Percentiles rank a stretch among this genome's conserved stretches.
phyloP scores from a whole-genome alignment of 2,888 invertebrate species.

The Callinectes sapidus region DNA sequence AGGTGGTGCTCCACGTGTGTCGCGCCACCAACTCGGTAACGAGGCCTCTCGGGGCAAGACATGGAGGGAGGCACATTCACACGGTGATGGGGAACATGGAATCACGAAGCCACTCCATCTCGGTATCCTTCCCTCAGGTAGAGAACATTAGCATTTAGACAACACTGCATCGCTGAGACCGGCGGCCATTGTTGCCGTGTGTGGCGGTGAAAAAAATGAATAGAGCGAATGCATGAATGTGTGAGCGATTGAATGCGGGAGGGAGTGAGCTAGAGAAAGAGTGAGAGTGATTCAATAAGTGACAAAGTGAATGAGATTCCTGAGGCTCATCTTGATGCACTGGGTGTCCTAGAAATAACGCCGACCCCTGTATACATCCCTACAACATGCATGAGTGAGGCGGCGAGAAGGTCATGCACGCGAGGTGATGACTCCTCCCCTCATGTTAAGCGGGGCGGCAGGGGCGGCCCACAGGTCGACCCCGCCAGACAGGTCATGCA shows the following conservation, averaged over 20 bases:
- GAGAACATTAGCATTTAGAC: constrained; percentile 27
- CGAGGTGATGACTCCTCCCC: not conserved
- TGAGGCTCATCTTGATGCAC: not conserved
- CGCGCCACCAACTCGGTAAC: not conserved
- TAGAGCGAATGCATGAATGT: not conserved
- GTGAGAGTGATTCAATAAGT: not conserved
- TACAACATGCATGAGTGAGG: not conserved
- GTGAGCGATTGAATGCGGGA: not conserved
- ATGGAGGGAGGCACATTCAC: not conserved
- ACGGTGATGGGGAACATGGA: not conserved
- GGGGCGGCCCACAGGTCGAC: not conserved
- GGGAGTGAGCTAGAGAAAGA: not conserved
- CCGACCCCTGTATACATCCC: not conserved
- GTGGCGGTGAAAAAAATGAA: not conserved
- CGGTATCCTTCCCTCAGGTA: not conserved
- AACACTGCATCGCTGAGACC: not conserved
- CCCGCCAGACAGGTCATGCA: constrained; percentile 14
- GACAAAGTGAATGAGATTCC: not conserved
- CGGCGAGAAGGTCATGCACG: not conserved
- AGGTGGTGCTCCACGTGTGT: not conserved
- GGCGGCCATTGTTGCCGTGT: not conserved
- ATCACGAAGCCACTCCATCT: not conserved
- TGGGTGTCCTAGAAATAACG: not conserved
- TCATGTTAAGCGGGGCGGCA: not conserved
- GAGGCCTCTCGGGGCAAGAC: not conserved